Conservation (phyloP, 2,113 vertebrate species). For the Ophiodon elongatus region DNA sequence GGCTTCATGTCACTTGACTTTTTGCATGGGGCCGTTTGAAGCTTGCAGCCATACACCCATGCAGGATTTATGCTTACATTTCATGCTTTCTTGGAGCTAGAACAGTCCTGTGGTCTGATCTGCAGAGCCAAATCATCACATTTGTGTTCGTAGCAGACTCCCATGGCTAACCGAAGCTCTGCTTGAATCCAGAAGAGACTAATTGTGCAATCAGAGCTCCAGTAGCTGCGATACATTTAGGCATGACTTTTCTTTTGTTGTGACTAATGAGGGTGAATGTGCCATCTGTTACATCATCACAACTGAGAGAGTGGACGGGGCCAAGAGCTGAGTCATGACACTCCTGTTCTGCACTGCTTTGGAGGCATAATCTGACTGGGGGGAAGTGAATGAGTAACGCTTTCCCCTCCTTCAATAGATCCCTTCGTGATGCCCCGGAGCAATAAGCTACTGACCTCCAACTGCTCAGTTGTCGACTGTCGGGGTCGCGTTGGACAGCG, state of each 20-base stretch:
- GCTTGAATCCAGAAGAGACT: slow-evolving; percentile 47
- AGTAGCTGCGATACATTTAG: slow-evolving; percentile 55
- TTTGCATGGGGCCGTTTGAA: neutral
- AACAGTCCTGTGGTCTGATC: slow-evolving; percentile 6
- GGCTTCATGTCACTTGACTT: neutral
- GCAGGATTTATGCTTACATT: neutral
- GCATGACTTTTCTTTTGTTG: slow-evolving; percentile 63
- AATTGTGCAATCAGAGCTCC: slow-evolving; percentile 48
- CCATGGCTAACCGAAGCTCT: slow-evolving; percentile 17
- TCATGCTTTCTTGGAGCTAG: slow-evolving; percentile 1
- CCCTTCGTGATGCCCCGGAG: slow-evolving; percentile 49
- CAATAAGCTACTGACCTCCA: slow-evolving; percentile 45
- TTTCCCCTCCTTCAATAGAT: slow-evolving; percentile 42
- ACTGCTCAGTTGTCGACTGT: slow-evolving; percentile 32
- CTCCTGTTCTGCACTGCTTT: slow-evolving; percentile 54
- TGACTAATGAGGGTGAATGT: slow-evolving; percentile 74
- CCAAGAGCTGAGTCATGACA: slow-evolving; percentile 79
- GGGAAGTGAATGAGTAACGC: slow-evolving; percentile 45
- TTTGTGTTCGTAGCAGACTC: slow-evolving; percentile 31
- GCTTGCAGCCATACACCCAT: slow-evolving; percentile 10
- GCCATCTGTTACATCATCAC: slow-evolving; percentile 77
- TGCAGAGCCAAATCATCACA: slow-evolving; percentile 36
- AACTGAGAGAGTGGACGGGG: slow-evolving; percentile 60
- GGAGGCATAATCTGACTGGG: slow-evolving; percentile 54
- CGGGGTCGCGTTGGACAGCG: slow-evolving; percentile 20